A percentile compares a stretch with the other conserved stretches of the same genome.
phyloP scores from a whole-genome alignment of 2,797 vertebrate species.

The Tympanoctomys barrerae region DNA sequence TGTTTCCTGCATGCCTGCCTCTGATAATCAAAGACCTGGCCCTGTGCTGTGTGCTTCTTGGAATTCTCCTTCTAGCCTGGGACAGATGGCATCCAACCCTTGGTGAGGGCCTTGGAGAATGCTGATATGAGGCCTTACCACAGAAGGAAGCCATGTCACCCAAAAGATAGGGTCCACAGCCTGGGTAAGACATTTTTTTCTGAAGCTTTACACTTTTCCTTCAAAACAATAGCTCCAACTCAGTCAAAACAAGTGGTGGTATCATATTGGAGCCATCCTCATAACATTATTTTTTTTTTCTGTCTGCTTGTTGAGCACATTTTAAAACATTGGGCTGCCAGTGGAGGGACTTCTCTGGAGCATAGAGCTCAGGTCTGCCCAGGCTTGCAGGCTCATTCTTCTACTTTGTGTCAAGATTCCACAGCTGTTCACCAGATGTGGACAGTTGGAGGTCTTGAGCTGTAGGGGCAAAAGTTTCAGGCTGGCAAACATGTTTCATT shows the following conservation, averaged over 20 bases:
- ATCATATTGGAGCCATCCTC: neutral
- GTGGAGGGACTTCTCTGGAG: neutral
- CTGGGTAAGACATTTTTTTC: neutral
- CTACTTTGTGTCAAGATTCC: neutral
- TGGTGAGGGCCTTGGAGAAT: neutral
- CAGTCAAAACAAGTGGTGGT: slow-evolving; percentile 31
- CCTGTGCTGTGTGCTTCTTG: neutral
- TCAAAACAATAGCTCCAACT: slow-evolving; percentile 1
- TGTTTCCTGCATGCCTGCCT: slow-evolving; percentile 8
- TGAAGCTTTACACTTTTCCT: neutral
- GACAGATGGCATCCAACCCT: neutral
- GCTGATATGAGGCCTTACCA: neutral
- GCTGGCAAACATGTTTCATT: neutral
- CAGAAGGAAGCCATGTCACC: neutral
- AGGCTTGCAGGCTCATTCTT: neutral
- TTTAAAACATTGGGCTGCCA: slow-evolving; percentile 21
- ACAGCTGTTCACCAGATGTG: neutral
- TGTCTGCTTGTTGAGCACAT: slow-evolving; percentile 22
- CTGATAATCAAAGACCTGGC: neutral
- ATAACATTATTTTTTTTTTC: slow-evolving; percentile 1
- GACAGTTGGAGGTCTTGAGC: neutral
- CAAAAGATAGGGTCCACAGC: neutral
- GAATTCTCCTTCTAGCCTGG: neutral
- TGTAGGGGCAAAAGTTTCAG: neutral
- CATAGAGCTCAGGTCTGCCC: neutral